phyloP scores from a whole-genome alignment of 2,888 invertebrate species.

The Auanema sp. region DNA sequence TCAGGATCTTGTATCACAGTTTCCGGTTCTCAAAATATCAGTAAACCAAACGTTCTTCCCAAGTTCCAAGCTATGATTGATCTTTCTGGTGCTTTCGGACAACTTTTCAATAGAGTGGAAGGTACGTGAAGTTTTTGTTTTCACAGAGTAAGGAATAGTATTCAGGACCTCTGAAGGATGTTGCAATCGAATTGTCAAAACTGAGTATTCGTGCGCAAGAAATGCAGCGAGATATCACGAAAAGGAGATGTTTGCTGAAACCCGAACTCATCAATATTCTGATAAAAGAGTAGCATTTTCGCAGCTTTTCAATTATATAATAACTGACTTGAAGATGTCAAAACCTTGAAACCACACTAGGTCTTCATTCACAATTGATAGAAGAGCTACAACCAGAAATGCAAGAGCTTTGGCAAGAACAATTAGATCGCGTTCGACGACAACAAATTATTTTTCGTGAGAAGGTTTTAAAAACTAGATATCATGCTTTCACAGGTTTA shows the following conservation, averaged over 20 bases:
- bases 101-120: constrained; percentile 54
- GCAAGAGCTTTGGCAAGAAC: constrained; percentile 75
- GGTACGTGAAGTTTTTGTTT: constrained; percentile 23
- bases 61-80: constrained; percentile 53
- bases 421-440: constrained; percentile 74
- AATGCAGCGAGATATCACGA: constrained; percentile 75
- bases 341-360: constrained; percentile 57
- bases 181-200: constrained; percentile 34
- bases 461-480: constrained; percentile 22
- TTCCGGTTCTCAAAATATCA: constrained; percentile 21
- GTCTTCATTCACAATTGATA: constrained; percentile 63
- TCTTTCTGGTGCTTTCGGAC: constrained; percentile 57
- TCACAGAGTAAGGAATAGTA: not conserved
- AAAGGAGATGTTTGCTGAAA: constrained; percentile 69
- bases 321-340: constrained; percentile 25
- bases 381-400: constrained; percentile 49
- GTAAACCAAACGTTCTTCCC: constrained; percentile 23
- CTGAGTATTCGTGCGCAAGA: constrained; percentile 71
- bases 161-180: constrained; percentile 32
- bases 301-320: not conserved
- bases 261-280: constrained; percentile 42
- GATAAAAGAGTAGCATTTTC: constrained; percentile 32
- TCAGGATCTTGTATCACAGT: constrained; percentile 23
- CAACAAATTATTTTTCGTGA: constrained; percentile 73
- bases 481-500: not conserved